Base-by-base conservation (phyloP, 2,797 vertebrate species). In the Geotrypetes seraphini region DNA sequence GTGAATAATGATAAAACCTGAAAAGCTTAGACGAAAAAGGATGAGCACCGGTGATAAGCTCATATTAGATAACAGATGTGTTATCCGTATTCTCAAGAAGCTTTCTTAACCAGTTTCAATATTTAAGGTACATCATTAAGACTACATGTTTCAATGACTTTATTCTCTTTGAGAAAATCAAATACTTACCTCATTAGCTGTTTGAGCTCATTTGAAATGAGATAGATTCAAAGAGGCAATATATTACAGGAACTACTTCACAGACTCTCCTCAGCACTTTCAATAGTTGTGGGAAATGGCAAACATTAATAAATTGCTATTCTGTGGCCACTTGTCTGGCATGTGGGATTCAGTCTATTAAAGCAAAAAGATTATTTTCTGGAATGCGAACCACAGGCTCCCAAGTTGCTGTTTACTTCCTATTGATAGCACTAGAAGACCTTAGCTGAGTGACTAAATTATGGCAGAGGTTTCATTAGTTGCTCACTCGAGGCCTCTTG, bases 241-340 rank as follows among this genome's bases (percentile, higher is more conserved):
- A 12, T 11, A 3, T 7, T 9, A 26, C 18, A 15, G 12, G 12
- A 10, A 17, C 18, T 8, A 9, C 9, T 47, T 45, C 19, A 21
- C 26, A 42, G 26, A 3, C 12, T 7, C 10, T 0, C 0, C 14
- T 16, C 12, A 9, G 25, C 39, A 12, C 27, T 44, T 12, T 20
- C 6, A 16, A 12, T 31, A 25, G 16, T 31, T 28, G 28, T 1
- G 4, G 25, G 18, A 22, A 33, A 19, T 7, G 31, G 17, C 43
- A 44, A 43, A n/a, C 41, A 39, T 26, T 30, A 54, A 47, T 42
- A 48, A 47, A 37, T 33, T 26, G 31, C 22, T 39, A 29, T 44
- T 13, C 19, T 47, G 26, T 16, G 2, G 4, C 31, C 24, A 20
- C 22, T 53, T 39, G 22, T 48, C 42, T 56, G 43, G 20, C 17